A percentile compares a stretch with the other conserved stretches of the same genome.
Evolutionary conservation across 2,113 vertebrate genomes (phyloP).

Genomic region (Triplophysa dalaica): DNA sequence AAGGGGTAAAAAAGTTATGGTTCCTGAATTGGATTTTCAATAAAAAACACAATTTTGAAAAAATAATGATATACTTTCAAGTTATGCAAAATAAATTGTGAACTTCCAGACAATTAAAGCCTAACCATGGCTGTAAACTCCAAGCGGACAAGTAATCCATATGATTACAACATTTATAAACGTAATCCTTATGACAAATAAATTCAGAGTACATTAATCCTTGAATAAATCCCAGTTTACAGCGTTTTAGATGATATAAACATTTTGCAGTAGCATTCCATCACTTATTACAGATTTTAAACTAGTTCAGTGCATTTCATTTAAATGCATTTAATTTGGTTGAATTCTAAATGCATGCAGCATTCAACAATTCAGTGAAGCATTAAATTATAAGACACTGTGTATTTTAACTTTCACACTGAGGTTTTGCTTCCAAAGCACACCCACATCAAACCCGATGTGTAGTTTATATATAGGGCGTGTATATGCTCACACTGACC

Average conservation of each 20-base stretch:
- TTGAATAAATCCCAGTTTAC: neutral
- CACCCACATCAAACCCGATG: neutral
- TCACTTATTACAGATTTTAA: neutral
- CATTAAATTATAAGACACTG: constrained; percentile 19
- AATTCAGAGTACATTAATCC: neutral
- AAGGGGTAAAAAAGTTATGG: neutral
- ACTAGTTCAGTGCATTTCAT: neutral
- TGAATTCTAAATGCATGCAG: constrained; percentile 1
- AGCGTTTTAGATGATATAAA: neutral
- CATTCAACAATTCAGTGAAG: neutral
- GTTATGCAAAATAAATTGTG: no score
- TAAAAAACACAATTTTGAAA: no score
- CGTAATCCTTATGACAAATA: neutral
- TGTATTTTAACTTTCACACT: constrained; percentile 11
- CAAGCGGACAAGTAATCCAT: no score
- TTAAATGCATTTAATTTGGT: neutral
- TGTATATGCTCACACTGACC: neutral
- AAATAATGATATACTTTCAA: no score
- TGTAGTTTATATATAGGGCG: neutral
- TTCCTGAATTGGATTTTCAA: no score
- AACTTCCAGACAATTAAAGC: no score
- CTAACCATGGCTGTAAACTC: no score
- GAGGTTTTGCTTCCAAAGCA: neutral
- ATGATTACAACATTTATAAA: no score
- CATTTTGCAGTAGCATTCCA: neutral